These are phyloP conservation scores for Tetramorium alpestre DNA, from an alignment of 1,140 invertebrate genomes.

Conservation along the genomic window DNA sequence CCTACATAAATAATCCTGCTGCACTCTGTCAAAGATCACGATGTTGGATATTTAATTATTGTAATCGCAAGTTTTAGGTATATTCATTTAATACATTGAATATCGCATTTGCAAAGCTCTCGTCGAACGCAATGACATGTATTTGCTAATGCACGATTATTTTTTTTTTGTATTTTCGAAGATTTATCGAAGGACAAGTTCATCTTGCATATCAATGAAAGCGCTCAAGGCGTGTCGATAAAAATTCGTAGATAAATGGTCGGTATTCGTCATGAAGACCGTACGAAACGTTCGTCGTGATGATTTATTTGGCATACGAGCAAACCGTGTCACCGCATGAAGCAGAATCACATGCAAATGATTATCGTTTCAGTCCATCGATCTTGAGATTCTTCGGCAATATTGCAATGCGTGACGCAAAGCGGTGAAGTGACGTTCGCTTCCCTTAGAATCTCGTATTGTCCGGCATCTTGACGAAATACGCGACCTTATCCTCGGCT, in stretches of 20 bases:
- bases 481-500: constrained; percentile 92
- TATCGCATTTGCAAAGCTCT: constrained; percentile 12
- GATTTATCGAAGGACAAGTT: background rate
- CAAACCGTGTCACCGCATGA: background rate
- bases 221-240: background rate
- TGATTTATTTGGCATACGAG: background rate
- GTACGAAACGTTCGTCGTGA: background rate
- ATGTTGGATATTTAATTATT: background rate
- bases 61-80: background rate
- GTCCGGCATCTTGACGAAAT: constrained; percentile 94
- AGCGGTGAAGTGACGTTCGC: background rate
- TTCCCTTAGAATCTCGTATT: constrained; percentile 90
- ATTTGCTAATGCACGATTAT: constrained; percentile 2
- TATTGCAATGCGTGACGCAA: background rate
- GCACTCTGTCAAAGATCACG: background rate
- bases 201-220: background rate
- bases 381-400: background rate
- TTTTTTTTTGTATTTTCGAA: background rate
- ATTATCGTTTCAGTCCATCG: background rate
- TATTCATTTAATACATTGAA: constrained; percentile 12
- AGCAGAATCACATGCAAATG: background rate
- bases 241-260: background rate
- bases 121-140: background rate
- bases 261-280: background rate
- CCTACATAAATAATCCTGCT: constrained; percentile 5